Evolutionary conservation across 92 coral and sea anemone species (phyloP).

Genomic region (Porites evermanni): DNA sequence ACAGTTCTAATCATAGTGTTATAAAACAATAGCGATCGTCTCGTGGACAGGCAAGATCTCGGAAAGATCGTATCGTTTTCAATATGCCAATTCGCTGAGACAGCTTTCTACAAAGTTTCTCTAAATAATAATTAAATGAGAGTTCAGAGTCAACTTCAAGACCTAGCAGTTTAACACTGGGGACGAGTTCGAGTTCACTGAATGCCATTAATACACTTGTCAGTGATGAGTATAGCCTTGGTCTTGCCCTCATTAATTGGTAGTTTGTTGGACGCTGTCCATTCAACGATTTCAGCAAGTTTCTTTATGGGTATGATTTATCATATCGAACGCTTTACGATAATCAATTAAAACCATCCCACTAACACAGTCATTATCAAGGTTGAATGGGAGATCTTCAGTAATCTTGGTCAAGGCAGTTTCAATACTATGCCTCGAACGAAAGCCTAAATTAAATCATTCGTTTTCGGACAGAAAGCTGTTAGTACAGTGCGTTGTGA

Average conservation of each 20-base stretch:
- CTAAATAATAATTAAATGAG: no score
- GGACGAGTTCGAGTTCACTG: conserved; percentile 2
- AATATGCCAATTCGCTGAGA: no score
- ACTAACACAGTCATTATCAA: no score
- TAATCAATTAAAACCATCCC: no score
- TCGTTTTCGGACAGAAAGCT: conserved; percentile 37
- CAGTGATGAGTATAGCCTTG: conserved; percentile 33
- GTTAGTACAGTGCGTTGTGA: conserved; percentile 38
- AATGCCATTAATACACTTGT: conserved; percentile 23
- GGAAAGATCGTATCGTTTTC: no score
- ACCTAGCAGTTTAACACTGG: conserved; percentile 15
- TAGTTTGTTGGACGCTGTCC: conserved; percentile 50
- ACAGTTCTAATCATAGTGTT: conserved; percentile 26
- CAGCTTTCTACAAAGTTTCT: no score
- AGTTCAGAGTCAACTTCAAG: conserved; percentile 46
- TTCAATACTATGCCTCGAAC: conserved; percentile 31
- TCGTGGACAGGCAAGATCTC: no score
- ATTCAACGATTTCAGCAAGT: not conserved
- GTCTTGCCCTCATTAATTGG: conserved; percentile 51
- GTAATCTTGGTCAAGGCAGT: not conserved
- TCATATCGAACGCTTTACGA: conserved; percentile 34
- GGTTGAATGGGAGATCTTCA: no score
- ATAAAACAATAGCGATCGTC: no score
- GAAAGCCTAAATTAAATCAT: conserved; percentile 39
- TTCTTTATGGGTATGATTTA: conserved; percentile 30